Conservation (phyloP, 2,888 invertebrate species). For the Acronicta psi region DNA sequence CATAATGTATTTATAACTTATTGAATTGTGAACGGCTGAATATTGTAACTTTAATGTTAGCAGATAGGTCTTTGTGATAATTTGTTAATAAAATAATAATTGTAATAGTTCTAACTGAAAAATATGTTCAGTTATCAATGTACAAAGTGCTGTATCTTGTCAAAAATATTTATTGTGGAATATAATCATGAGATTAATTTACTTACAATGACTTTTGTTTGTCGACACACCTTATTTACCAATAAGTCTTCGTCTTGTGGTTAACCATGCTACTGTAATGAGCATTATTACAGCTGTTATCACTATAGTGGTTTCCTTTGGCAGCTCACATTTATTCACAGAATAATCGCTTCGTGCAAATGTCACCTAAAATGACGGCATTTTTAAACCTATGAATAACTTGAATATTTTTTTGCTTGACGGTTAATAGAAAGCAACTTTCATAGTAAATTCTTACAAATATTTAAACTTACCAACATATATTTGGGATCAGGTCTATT, state of each 20-base stretch:
- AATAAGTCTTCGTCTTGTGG: conserved; percentile 55
- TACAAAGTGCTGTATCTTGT: conserved; percentile 87
- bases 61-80: conserved; percentile 81
- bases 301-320: conserved; percentile 73
- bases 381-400: neutral
- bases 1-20: conserved; percentile 80
- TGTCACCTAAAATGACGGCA: conserved; percentile 68
- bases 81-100: conserved; percentile 64
- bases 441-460: neutral
- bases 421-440: too few relatives aligned
- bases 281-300: conserved; percentile 69
- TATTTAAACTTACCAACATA: conserved; percentile 91
- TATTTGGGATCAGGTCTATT: conserved; percentile 97
- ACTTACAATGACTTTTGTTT: conserved; percentile 61
- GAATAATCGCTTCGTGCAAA: conserved; percentile 71
- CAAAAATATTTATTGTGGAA: conserved; percentile 88
- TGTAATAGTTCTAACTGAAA: conserved; percentile 57
- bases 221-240: conserved; percentile 58
- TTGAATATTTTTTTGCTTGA: too few relatives aligned
- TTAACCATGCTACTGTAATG: conserved; percentile 55
- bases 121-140: conserved; percentile 61
- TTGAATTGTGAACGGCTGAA: conserved; percentile 75
- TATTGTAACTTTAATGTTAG: conserved; percentile 66
- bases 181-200: conserved; percentile 79
- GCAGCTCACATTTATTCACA: conserved; percentile 77